These are phyloP conservation scores for Malachius bipustulatus DNA, from an alignment of 2,888 invertebrate species.

Conservation along the genomic window DNA sequence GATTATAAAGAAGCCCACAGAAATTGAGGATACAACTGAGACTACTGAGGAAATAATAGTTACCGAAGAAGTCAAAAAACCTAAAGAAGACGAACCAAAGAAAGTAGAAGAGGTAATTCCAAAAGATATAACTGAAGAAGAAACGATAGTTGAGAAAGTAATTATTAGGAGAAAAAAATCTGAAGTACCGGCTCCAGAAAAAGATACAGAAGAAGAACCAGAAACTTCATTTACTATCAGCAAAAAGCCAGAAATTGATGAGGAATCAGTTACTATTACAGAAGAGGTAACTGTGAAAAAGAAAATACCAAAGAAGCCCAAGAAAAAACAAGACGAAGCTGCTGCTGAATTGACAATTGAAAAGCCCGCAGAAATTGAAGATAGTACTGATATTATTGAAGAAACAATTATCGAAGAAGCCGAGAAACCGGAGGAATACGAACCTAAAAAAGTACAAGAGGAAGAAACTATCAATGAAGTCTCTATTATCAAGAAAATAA, in stretches of 20 bases:
- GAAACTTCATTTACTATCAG: slow-evolving; percentile 17
- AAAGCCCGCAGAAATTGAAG: slow-evolving; percentile 18
- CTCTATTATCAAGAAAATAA: slow-evolving; percentile 21
- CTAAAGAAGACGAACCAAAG: slow-evolving; percentile 29
- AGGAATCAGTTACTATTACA: slow-evolving; percentile 9
- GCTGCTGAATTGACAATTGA: slow-evolving; percentile 19
- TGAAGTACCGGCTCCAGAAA: slow-evolving; percentile 34
- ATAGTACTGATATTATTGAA: slow-evolving; percentile 24
- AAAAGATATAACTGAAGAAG: slow-evolving; percentile 35
- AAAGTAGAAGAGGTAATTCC: slow-evolving; percentile 17
- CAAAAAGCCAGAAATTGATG: slow-evolving; percentile 14
- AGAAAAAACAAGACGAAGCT: slow-evolving; percentile 20
- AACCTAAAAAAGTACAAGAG: slow-evolving; percentile 2
- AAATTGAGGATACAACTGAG: slow-evolving; percentile 25
- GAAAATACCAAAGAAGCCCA: slow-evolving; percentile 19
- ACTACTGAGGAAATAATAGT: slow-evolving; percentile 31
- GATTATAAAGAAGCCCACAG: slow-evolving; percentile 25
- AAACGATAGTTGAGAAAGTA: slow-evolving; percentile 56
- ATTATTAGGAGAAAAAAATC: slow-evolving; percentile 46
- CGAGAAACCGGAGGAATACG: slow-evolving; percentile 15
- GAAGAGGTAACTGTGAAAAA: slow-evolving; percentile 15
- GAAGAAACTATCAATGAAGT: slow-evolving; percentile 11
- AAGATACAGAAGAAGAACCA: slow-evolving; percentile 13
- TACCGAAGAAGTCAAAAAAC: slow-evolving; percentile 31
- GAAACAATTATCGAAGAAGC: slow-evolving; percentile 24